Conservation (phyloP, 2,113 vertebrate genomes). For the Larimichthys polyactis region DNA sequence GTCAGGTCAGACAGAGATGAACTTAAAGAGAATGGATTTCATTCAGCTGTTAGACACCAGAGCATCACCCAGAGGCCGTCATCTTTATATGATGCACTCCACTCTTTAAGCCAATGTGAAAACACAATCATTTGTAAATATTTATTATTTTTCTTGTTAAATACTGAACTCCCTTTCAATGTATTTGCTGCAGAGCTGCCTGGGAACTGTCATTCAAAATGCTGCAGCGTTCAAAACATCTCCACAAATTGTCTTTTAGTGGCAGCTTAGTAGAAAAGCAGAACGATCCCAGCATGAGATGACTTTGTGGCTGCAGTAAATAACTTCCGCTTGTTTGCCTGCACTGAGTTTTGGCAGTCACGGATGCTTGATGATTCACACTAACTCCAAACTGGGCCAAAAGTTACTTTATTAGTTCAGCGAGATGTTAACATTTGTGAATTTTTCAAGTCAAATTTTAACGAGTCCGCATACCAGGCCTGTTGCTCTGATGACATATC, state of each 20-base stretch:
- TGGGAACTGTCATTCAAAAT: slow-evolving; percentile 19
- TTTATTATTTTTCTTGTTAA: slow-evolving; percentile 2
- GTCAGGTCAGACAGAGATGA: slow-evolving; percentile 17
- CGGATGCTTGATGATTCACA: slow-evolving; percentile 54
- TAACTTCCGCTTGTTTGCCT: slow-evolving; percentile 51
- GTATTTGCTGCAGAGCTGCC: slow-evolving; percentile 24
- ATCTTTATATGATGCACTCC: slow-evolving; percentile 3
- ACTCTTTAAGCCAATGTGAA: slow-evolving; percentile 17
- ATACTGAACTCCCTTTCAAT: slow-evolving; percentile 13
- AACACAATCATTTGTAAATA: neutral
- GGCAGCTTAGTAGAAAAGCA: slow-evolving; percentile 33
- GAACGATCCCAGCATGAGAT: slow-evolving; percentile 14
- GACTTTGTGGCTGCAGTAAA: slow-evolving; percentile 28
- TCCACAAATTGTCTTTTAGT: slow-evolving; percentile 35
- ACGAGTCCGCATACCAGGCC: slow-evolving; percentile 38
- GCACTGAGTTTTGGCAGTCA: slow-evolving; percentile 45
- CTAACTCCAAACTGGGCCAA: slow-evolving; percentile 46
- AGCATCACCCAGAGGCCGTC: slow-evolving; percentile 9
- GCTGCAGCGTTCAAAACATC: slow-evolving; percentile 17
- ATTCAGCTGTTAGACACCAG: slow-evolving; percentile 21
- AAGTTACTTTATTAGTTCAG: slow-evolving; percentile 63
- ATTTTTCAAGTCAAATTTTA: slow-evolving; percentile 62
- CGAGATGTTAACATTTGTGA: slow-evolving; percentile 60
- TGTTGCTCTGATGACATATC: slow-evolving; percentile 6
- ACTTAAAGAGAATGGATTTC: slow-evolving; percentile 48